Evolutionary conservation across 2,797 vertebrate genomes (phyloP).

Genomic region (Lithobates pipiens): DNA sequence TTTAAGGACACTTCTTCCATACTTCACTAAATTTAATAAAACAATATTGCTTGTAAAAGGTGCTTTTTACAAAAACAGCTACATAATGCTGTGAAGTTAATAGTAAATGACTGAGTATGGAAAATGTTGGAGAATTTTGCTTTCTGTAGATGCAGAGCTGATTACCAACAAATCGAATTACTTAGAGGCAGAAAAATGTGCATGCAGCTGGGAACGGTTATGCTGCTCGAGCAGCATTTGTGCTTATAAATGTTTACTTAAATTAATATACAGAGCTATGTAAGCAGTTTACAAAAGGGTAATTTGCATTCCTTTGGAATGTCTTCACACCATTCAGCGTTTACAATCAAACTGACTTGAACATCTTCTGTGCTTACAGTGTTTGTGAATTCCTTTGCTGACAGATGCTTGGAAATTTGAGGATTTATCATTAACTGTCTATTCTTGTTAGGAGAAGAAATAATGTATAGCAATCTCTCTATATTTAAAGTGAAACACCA

Average conservation of each 20-base stretch:
- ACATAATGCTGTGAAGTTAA: slow-evolving; percentile 47
- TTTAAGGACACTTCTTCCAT: not conserved
- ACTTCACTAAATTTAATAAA: not conserved
- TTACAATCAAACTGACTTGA: slow-evolving; percentile 40
- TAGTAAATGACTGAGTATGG: slow-evolving; percentile 52
- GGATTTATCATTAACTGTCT: not conserved
- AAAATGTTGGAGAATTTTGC: slow-evolving; percentile 44
- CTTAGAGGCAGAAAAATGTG: slow-evolving; percentile 19
- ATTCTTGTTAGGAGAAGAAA: not conserved
- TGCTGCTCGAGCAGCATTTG: slow-evolving; percentile 52
- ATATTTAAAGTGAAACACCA: too few species aligned
- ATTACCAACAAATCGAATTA: slow-evolving; percentile 62
- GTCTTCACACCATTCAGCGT: slow-evolving; percentile 56
- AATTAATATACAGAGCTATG: slow-evolving; percentile 57
- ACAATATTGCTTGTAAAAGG: slow-evolving; percentile 9
- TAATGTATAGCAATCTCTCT: too few species aligned
- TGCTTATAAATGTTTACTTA: slow-evolving; percentile 59
- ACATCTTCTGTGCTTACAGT: slow-evolving; percentile 40
- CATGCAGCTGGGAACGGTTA: slow-evolving; percentile 63
- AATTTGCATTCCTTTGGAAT: slow-evolving; percentile 56
- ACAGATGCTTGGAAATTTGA: slow-evolving; percentile 21
- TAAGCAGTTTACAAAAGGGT: slow-evolving; percentile 59
- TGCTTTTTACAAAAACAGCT: slow-evolving; percentile 11
- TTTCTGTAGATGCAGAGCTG: slow-evolving; percentile 55
- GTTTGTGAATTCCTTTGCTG: slow-evolving; percentile 40